Conservation (phyloP, 2,888 invertebrate genomes). For the Mesoligia furuncula region DNA sequence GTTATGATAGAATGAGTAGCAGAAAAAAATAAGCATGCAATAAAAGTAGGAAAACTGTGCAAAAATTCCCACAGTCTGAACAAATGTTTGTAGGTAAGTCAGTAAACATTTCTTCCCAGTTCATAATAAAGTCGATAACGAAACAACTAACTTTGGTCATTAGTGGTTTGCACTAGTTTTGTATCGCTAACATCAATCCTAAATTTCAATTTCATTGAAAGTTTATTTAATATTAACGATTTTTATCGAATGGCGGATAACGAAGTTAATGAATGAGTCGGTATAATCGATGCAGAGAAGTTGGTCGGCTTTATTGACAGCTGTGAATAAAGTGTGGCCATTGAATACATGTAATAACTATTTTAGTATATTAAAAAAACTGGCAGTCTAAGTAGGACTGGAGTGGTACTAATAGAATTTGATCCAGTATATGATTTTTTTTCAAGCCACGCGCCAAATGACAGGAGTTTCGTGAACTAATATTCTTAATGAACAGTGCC, state of each 20-base stretch:
- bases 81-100: constrained; percentile 8
- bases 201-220: constrained; percentile 19
- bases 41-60: neutral
- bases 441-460: neutral
- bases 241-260: constrained; percentile 23
- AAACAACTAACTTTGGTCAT: constrained; percentile 49
- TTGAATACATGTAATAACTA: neutral
- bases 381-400: too few species aligned
- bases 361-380: neutral
- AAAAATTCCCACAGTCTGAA: neutral
- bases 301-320: neutral
- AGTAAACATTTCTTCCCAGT: neutral
- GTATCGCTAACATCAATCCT: constrained; percentile 28
- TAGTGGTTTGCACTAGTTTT: constrained; percentile 44
- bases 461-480: neutral
- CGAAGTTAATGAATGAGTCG: constrained; percentile 27
- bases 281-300: constrained; percentile 20
- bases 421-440: neutral
- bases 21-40: neutral
- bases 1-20: neutral
- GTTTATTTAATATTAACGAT: constrained; percentile 25
- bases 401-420: too few species aligned
- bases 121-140: constrained; percentile 22
- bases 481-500: too few species aligned
- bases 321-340: neutral